Evolutionary conservation across 2,797 vertebrate genomes (phyloP), one percentile per base, ranked within the genome.

Genomic region (Telmatherina bonti): DNA sequence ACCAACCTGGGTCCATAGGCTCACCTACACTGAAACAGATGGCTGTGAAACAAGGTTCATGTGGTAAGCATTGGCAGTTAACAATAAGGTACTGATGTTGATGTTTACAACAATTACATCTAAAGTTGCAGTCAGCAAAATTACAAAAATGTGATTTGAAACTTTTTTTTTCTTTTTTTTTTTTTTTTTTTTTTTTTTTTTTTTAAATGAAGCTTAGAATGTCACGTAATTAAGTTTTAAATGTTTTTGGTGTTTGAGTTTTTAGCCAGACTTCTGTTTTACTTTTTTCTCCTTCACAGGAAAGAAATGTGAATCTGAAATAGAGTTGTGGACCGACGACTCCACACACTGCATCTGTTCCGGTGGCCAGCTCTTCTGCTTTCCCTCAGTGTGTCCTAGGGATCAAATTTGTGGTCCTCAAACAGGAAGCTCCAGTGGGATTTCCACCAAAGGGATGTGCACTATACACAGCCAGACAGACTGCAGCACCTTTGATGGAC

Each of bases 401-500:
- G 91, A 80, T 22, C 90, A 91, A 65, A 88, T 76, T 80, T 96
- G 95, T 1, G 89, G 85, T 74, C 89, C 62, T 70, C 80, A 83
- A 62, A 88, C 3, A 74, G 65, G 13, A 62, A 62, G 6, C 69
- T 77, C 12, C 81, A 35, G 67, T 84, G 87, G 77, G 68, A 4
- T 2, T 66, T 4, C 79, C 0, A 71, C 82, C 27, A 88, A 84
- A 0, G 95, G 94, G 78, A 93, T 79, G 58, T 96, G 96, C 76
- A 92, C 91, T 0, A 81, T 96, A 29, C 83, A 94, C 65, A 70
- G 90, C 0, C 91, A 95, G 81, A 92, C 94, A 2, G 93, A 95
- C 61, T 95, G 93, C 88, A 91, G 85, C 64, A 95, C 94, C 41
- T 96, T 96, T 86, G 95, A 96, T 85, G 94, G 93, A 22, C 79